phyloP scores from a whole-genome alignment of 2,888 invertebrate species.

The Trisateles emortualis region DNA sequence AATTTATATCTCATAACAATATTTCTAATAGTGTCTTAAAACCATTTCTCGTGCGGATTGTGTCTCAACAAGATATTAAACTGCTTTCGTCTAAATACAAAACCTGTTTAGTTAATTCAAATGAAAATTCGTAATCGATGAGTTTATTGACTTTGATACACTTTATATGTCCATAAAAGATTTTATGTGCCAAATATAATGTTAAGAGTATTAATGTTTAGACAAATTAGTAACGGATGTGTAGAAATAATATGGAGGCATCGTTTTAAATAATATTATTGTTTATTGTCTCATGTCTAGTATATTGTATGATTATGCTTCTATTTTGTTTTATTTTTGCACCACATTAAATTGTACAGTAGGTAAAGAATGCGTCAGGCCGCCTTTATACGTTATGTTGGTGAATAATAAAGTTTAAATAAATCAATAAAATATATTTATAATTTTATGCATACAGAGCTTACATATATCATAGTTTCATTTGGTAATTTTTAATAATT shows the following conservation, averaged over 20 bases:
- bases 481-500: background rate
- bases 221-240: conserved; percentile 31
- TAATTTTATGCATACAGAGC: background rate
- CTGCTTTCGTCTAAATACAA: conserved; percentile 34
- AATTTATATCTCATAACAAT: conserved; percentile 8
- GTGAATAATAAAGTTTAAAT: conserved; percentile 8
- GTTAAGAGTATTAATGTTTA: conserved; percentile 31
- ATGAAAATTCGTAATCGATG: conserved; percentile 40
- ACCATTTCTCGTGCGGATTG: conserved; percentile 1
- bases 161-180: conserved; percentile 39
- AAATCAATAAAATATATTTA: too few species aligned
- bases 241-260: conserved; percentile 24
- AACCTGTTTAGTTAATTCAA: conserved; percentile 47
- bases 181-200: conserved; percentile 41
- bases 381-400: conserved; percentile 17
- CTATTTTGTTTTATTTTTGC: too few species aligned
- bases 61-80: conserved; percentile 16
- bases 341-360: too few species aligned
- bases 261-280: too few species aligned
- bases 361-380: too few species aligned
- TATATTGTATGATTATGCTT: too few species aligned
- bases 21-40: conserved; percentile 3
- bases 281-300: too few species aligned
- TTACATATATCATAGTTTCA: background rate
- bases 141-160: conserved; percentile 50